Base-by-base conservation (phyloP, 2,888 invertebrate genomes). In the Tethea ocularis region DNA sequence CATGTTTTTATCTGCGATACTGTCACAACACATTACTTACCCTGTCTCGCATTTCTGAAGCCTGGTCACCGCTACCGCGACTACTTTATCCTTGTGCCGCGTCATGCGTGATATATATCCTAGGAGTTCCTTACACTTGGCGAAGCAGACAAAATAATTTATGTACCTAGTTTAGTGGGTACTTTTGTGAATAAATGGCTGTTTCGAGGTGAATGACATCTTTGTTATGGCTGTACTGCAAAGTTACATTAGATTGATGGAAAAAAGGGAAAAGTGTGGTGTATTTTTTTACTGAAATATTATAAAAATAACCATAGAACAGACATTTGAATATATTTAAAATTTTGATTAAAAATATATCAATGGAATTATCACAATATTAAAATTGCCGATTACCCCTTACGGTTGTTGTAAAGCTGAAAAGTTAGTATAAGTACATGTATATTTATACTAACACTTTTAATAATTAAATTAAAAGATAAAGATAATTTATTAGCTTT, bases 111-210 rank as follows among this genome's bases (percentile, higher is more conserved):
- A 91, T 91, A 91, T 89, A 91, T 91, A 87, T 82, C 82, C 86
- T 77, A 80, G 85, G 87, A 91, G 91, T 91, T 90, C 84, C 89
- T 87, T 87, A 88, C 90, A 88, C 90, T 89, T 86, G 84, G 87
- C 78, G 85, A 81, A 84, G 89, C 89, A 89, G 91, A 89, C 90
- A 89, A 91, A 91, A 91, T 91, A 90, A 91, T 91, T 89, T 91
- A 91, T 91, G 91, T 91, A 83, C 88, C 89, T 91, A 91, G 90
- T 91, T 91, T 91, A 90, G 88, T 86, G 87, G 86, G 85, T 86
- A 84, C 88, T 89, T 87, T 83, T 78, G 75, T 79, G 83, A 84
- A 91, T 90, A 86, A 86, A 91, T 88, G 87, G 89, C 80, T 71
- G 77, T 75, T 76, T 77, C 71, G 82, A 84, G 89, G 89, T 88